These are phyloP conservation scores for Gymnocheta viridis DNA, from an alignment of 2,888 invertebrate genomes.

Conservation along the genomic window DNA sequence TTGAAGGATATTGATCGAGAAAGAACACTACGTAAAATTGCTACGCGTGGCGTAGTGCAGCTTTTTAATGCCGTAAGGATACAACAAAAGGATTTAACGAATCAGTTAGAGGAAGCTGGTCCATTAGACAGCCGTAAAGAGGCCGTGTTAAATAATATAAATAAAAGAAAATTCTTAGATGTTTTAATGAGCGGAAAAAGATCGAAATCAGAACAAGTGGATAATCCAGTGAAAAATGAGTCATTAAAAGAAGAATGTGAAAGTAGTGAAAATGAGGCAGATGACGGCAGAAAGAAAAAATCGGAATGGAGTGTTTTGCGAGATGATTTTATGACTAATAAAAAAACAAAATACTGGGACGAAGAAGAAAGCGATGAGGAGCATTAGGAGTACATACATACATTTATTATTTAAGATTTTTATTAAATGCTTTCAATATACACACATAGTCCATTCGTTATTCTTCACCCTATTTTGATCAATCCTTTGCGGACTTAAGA, in stretches of 20 bases:
- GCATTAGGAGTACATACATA: background rate
- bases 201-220: conserved; percentile 83
- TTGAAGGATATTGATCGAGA: conserved; percentile 90
- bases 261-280: conserved; percentile 80
- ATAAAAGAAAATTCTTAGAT: conserved; percentile 89
- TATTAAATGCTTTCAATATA: background rate
- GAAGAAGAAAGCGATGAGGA: conserved; percentile 83
- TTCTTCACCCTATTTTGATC: background rate
- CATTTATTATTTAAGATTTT: background rate
- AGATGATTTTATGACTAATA: conserved; percentile 95
- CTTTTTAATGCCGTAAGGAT: conserved; percentile 94
- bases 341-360: conserved; percentile 96
- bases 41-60: conserved; percentile 96
- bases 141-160: conserved; percentile 87
- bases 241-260: conserved; percentile 82
- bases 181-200: conserved; percentile 87
- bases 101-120: conserved; percentile 87
- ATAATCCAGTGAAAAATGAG: conserved; percentile 83
- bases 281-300: conserved; percentile 78
- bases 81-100: conserved; percentile 90
- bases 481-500: conserved; percentile 71
- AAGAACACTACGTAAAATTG: conserved; percentile 89
- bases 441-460: background rate
- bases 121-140: conserved; percentile 90
- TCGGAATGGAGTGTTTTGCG: conserved; percentile 86